These are phyloP conservation scores for Gadopsis bispinosus DNA, from an alignment of 2,797 vertebrate species.

Conservation along the genomic window DNA sequence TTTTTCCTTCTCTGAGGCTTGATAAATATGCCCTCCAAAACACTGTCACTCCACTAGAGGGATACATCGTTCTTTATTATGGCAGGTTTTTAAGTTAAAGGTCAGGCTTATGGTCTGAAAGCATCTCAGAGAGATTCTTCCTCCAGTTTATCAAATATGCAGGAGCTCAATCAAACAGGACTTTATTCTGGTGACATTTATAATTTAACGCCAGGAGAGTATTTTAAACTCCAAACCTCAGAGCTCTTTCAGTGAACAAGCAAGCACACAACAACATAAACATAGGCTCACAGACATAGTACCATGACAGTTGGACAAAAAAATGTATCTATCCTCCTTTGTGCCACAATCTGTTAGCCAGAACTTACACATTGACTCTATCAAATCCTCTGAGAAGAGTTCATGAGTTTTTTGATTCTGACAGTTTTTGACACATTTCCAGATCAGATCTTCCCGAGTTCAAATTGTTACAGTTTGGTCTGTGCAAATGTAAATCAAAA, in stretches of 20 bases:
- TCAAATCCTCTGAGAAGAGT: no score
- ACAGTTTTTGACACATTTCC: no score
- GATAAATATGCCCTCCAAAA: background rate
- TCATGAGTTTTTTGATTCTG: no score
- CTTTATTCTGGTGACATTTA: background rate
- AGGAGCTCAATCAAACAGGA: background rate
- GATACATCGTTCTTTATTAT: background rate
- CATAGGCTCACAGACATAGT: no score
- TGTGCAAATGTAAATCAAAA: no score
- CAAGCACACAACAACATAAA: background rate
- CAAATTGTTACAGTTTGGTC: background rate
- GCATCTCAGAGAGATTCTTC: no score
- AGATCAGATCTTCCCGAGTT: no score
- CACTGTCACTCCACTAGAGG: conserved; percentile 20
- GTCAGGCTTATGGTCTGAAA: background rate
- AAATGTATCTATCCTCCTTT: no score
- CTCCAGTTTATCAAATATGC: background rate
- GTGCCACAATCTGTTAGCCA: no score
- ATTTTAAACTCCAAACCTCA: background rate
- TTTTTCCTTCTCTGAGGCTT: background rate
- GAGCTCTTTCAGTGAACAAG: background rate
- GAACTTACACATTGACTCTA: no score
- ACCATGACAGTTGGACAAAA: no score
- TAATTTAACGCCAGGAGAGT: background rate
- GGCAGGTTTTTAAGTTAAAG: no score